Evolutionary conservation across 2,113 vertebrate species (phyloP).

Genomic region (Ceuthmochares aereus): DNA sequence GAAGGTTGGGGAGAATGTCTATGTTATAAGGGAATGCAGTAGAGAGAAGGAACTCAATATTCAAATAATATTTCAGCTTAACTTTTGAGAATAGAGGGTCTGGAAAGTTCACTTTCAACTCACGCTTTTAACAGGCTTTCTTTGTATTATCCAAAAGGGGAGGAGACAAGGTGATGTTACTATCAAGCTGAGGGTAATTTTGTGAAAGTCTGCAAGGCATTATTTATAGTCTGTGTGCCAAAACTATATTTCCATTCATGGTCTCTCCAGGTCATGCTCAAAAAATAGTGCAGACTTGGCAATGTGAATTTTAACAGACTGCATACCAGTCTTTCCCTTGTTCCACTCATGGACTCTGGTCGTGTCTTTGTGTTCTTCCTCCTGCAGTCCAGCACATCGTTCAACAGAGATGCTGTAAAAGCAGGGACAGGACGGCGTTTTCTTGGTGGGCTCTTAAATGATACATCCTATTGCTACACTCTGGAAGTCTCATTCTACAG

Average conservation of each 20-base stretch:
- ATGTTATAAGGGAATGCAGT: neutral
- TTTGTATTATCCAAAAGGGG: neutral
- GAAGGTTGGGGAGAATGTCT: neutral
- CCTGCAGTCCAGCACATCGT: constrained; percentile 91
- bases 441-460: constrained; percentile 91
- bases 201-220: neutral
- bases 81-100: neutral
- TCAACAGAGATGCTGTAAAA: constrained; percentile 94
- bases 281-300: neutral
- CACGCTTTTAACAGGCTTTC: neutral
- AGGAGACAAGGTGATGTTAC: neutral
- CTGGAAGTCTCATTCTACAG: constrained; percentile 99
- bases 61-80: neutral
- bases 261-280: neutral
- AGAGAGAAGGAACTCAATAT: neutral
- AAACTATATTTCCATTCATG: neutral
- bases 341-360: neutral
- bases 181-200: neutral
- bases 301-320: neutral
- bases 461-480: constrained; percentile 96
- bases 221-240: neutral
- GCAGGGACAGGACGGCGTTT: constrained; percentile 94
- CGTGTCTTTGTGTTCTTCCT: neutral
- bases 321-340: neutral
- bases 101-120: neutral